Conservation (phyloP, 1,140 invertebrate genomes). For the Papilio helenus region DNA sequence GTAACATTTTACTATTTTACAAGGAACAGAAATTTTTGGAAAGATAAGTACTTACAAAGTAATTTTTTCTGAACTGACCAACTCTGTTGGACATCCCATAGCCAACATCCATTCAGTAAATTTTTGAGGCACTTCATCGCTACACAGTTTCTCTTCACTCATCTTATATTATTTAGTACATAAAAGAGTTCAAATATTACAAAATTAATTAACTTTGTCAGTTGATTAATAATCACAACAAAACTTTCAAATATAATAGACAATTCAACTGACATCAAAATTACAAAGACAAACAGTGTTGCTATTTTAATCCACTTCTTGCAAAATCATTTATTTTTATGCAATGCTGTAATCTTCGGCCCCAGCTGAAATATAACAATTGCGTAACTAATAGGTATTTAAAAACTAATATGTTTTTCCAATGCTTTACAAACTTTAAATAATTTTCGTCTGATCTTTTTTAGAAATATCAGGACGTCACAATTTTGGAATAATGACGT, state of each 20-base stretch:
- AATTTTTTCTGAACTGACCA: conserved; percentile 67
- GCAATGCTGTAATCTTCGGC: not conserved
- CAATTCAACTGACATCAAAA: conserved; percentile 2
- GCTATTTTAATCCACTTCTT: not conserved
- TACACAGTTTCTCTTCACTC: conserved; percentile 62
- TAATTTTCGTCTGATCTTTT: too few relatives aligned
- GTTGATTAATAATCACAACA: not conserved
- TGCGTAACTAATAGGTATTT: too few relatives aligned
- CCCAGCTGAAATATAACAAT: not conserved
- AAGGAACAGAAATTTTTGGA: not conserved
- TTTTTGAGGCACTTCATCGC: conserved; percentile 69
- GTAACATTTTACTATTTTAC: not conserved
- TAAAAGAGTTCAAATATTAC: not conserved
- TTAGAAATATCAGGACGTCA: too few relatives aligned
- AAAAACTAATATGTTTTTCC: not conserved
- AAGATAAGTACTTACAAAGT: conserved; percentile 56
- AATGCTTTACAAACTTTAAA: not conserved
- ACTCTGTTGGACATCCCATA: conserved; percentile 71
- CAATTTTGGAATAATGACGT: conserved; percentile 1
- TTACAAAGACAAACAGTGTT: not conserved
- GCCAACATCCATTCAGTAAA: conserved; percentile 70
- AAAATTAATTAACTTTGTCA: not conserved
- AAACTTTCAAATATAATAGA: not conserved
- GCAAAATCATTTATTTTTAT: not conserved
- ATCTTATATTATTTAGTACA: conserved; percentile 41